Evolutionary conservation across 2,113 vertebrate genomes (phyloP).

Genomic region (Anhinga rufa): DNA sequence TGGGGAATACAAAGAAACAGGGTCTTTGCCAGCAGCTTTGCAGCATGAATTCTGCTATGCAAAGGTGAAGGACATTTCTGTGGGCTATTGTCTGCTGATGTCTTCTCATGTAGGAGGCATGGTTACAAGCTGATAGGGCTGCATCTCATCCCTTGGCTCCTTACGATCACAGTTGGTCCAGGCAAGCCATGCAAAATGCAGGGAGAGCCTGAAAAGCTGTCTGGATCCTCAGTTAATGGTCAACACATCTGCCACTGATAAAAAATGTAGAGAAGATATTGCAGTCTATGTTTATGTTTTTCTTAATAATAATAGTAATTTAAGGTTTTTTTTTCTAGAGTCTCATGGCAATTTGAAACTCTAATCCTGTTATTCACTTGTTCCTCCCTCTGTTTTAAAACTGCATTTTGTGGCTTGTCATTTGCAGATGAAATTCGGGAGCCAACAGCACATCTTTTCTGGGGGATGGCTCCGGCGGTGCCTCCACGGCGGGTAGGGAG

Average conservation of each 20-base stretch:
- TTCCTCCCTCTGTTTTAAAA: neutral
- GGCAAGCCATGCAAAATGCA: neutral
- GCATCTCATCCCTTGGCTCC: rapidly evolving
- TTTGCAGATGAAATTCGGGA: neutral
- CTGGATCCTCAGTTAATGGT: neutral
- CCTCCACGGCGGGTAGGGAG: rapidly evolving
- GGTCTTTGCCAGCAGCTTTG: neutral
- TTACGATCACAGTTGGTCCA: rapidly evolving
- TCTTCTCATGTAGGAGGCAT: neutral
- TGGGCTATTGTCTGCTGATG: neutral
- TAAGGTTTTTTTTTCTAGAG: neutral
- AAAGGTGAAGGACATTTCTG: neutral
- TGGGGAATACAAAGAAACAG: rapidly evolving
- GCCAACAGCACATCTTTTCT: rapidly evolving
- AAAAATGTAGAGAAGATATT: neutral
- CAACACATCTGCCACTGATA: neutral
- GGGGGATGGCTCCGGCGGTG: rapidly evolving
- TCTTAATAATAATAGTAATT: neutral
- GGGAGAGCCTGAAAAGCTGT: neutral
- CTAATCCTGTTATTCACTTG: neutral
- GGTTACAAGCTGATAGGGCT: neutral
- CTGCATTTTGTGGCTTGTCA: neutral
- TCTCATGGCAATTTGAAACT: neutral
- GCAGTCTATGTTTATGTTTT: neutral
- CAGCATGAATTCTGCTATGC: neutral